phyloP scores from a whole-genome alignment of 1,140 invertebrate species.

The Drosophila teissieri region DNA sequence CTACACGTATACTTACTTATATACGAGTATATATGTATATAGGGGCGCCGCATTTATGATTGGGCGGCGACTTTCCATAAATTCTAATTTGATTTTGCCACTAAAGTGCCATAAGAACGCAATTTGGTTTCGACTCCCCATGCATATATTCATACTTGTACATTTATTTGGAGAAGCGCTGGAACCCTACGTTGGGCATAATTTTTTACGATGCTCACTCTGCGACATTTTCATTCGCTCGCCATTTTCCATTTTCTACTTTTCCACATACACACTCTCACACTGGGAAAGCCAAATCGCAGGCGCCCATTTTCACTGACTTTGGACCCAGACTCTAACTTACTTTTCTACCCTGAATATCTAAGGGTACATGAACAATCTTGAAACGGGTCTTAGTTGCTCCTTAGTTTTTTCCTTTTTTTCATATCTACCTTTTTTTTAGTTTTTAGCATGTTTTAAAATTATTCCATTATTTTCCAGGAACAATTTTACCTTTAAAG shows the following conservation, averaged over 20 bases:
- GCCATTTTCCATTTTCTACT: constrained; percentile 76
- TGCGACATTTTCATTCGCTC: constrained; percentile 72
- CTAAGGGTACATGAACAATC: constrained; percentile 14
- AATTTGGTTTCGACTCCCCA: constrained; percentile 51
- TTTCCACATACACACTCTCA: constrained; percentile 38
- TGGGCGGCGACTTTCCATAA: constrained; percentile 76
- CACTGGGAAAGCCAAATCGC: constrained; percentile 73
- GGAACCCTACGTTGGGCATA: constrained; percentile 72
- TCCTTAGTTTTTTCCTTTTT: too few relatives aligned
- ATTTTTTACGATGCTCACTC: constrained; percentile 79
- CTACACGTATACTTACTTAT: not conserved
- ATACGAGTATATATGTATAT: not conserved
- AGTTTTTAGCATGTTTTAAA: too few relatives aligned
- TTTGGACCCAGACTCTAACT: constrained; percentile 22
- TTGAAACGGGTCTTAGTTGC: not conserved
- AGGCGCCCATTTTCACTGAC: constrained; percentile 72
- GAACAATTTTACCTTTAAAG: not conserved
- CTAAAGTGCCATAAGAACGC: constrained; percentile 82
- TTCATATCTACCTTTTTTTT: too few relatives aligned
- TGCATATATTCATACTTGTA: constrained; percentile 3
- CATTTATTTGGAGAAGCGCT: constrained; percentile 13
- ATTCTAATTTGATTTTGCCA: constrained; percentile 84
- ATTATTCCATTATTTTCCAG: not conserved
- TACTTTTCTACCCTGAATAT: constrained; percentile 19
- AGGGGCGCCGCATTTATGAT: constrained; percentile 70